Base-by-base conservation (phyloP, 2,113 vertebrate genomes). In the Microtus ochrogaster region DNA sequence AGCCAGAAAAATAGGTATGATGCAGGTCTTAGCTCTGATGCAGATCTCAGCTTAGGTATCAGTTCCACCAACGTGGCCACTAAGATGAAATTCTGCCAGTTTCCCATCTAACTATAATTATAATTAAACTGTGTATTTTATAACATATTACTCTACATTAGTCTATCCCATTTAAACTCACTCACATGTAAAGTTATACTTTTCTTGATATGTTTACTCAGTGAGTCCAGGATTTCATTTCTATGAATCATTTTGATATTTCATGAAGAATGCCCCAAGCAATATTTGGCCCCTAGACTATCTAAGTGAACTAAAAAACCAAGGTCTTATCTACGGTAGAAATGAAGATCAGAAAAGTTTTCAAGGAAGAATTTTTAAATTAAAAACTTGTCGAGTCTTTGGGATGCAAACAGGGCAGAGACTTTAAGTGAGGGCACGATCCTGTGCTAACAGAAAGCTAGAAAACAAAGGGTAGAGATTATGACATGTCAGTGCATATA, bases 361-460 rank as follows among this genome's bases (percentile, higher is more conserved):
- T 87, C 47, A 73, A 94, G n/a, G 14, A 92, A 92, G 44, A 83
- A 8, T n/a, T 83, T 90, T 92, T 76, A 90, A 70, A 81, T 41
- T 63, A 70, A 9, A 76, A 39, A 87, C 77, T 10, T 79, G 14
- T 52, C 89, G 13, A 85, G 49, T 19, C 2, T 47, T 47, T 87
- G 65, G 41, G 8, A 74, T 83, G 3, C 22, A 41, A 90, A 21
- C 44, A 89, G 30, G 84, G 39, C n/a, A 66, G 28, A 39, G 7
- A 82, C 4, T 33, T 36, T 3, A 90, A 92, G 41, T 22, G 28
- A 36, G 47, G 94, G 39, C 33, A 87, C 36, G 33, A 77, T 4
- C 55, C 24, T 1, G 0, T 66, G 22, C 16, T 61, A 82, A 83
- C 10, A 13, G 16, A 65, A 28, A 11, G 55, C 10, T 47, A 73